Base-by-base conservation (phyloP, 1,140 invertebrate species). In the Drosophila elegans region DNA sequence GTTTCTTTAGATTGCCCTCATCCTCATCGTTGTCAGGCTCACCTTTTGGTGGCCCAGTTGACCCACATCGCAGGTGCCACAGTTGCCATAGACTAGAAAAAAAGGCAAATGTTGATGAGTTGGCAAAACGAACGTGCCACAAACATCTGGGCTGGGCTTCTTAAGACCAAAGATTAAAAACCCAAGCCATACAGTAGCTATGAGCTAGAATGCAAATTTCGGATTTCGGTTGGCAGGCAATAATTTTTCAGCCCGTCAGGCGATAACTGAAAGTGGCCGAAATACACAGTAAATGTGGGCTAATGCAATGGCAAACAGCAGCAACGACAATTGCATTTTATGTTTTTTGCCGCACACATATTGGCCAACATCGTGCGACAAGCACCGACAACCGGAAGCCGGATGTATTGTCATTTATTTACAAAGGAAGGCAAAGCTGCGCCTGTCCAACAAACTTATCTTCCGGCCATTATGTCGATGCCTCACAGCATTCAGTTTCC, bases 371-470 rank as follows among this genome's bases (percentile, higher is more conserved):
- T 44, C 38, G 32, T 44, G 11, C 36, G 64, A 46, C 61, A 64
- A 38, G 21, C 69, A 49, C n/a, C 29, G 51, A 46, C 61, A 64
- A 38, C 34, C 69, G 72, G 72, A 59, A 75, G 46, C 61, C 72
- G 73, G 73, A 75, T 75, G 73, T 75, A 75, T 75, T 75, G 73
- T 59, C 73, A 75, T 66, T 75, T 75, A 75, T 75, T 75, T 75
- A 75, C 73, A 74, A 75, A 38, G 73, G 32, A 75, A 38, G 73
- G 32, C 52, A 57, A 75, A 75, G 52, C 72, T 75, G 53, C 72
- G 29, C 49, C 72, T 75, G 73, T 66, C 61, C 71, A 41, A 39
- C 73, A 75, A 71, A 75, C 60, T 75, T 69, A 69, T 53, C 66
- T 29, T 56, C 11, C 51, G n/a, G 53, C 72, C 52, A 57, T 64